Evolutionary conservation across 2,113 vertebrate genomes (phyloP).

Genomic region (Nasalis larvatus): DNA sequence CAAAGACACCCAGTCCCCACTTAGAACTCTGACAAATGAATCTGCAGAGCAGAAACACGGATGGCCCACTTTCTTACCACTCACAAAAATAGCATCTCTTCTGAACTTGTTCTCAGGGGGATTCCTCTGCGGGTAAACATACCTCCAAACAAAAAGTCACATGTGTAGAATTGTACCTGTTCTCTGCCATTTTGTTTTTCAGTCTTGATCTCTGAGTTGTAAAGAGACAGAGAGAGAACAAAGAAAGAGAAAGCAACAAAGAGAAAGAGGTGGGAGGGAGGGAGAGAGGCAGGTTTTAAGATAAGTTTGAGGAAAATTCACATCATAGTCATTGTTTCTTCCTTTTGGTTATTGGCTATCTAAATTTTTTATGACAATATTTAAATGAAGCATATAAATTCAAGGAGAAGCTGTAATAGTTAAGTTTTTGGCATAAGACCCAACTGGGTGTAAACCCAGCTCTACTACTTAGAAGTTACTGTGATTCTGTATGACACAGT

Average conservation of each 20-base stretch:
- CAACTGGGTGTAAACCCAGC: neutral
- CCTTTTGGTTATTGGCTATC: neutral
- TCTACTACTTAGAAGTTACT: neutral
- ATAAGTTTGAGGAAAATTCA: neutral
- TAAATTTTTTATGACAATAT: neutral
- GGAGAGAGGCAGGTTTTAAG: neutral
- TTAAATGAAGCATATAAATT: neutral
- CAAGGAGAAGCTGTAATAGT: neutral
- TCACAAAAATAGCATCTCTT: neutral
- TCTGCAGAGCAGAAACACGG: neutral
- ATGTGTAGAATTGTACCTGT: neutral
- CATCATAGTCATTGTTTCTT: neutral
- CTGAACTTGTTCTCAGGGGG: neutral
- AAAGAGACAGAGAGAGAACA: neutral
- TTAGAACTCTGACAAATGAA: neutral
- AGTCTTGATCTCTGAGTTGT: slow-evolving; percentile 2
- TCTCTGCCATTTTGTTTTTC: neutral
- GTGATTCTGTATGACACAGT: neutral
- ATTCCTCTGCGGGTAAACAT: neutral
- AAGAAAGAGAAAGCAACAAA: neutral
- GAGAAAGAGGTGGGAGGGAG: neutral
- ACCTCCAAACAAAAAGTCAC: neutral
- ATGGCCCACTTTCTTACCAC: neutral
- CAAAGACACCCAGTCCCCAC: neutral
- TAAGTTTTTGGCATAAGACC: neutral